These are phyloP conservation scores for Lasioglossum villosulum DNA, from an alignment of 2,888 invertebrate species.

Conservation along the genomic window DNA sequence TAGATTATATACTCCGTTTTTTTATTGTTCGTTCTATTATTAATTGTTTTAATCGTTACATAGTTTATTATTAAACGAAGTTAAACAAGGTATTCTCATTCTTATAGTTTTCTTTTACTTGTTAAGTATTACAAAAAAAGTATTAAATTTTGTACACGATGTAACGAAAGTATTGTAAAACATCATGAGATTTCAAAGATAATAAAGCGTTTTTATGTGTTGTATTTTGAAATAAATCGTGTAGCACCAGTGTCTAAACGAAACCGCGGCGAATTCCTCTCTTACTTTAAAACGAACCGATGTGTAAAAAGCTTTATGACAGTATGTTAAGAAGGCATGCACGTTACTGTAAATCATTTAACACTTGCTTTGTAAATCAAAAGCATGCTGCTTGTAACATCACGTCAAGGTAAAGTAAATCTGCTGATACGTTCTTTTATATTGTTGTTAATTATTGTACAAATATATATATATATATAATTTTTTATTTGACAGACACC, in stretches of 20 bases:
- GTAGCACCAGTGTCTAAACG: constrained; percentile 15
- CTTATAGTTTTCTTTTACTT: neutral
- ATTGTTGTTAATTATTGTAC: neutral
- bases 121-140: constrained; percentile 4
- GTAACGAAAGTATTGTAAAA: constrained; percentile 33
- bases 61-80: constrained; percentile 39
- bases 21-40: constrained; percentile 8
- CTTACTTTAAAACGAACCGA: neutral
- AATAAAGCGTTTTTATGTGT: constrained; percentile 54
- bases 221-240: constrained; percentile 39
- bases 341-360: constrained; percentile 50
- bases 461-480: constrained; percentile 7
- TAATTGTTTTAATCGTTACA: constrained; percentile 27
- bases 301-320: constrained; percentile 11
- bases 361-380: constrained; percentile 64
- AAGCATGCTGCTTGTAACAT: constrained; percentile 74
- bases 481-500: constrained; percentile 77
- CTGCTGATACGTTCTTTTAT: neutral
- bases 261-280: constrained; percentile 9
- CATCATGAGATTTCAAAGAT: constrained; percentile 35
- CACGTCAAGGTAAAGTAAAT: constrained; percentile 57
- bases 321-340: constrained; percentile 53
- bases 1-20: neutral
- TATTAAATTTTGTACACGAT: constrained; percentile 36
- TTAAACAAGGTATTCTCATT: neutral